These are phyloP conservation scores for Drosophila athabasca DNA, from an alignment of 1,140 invertebrate species.

Conservation along the genomic window DNA sequence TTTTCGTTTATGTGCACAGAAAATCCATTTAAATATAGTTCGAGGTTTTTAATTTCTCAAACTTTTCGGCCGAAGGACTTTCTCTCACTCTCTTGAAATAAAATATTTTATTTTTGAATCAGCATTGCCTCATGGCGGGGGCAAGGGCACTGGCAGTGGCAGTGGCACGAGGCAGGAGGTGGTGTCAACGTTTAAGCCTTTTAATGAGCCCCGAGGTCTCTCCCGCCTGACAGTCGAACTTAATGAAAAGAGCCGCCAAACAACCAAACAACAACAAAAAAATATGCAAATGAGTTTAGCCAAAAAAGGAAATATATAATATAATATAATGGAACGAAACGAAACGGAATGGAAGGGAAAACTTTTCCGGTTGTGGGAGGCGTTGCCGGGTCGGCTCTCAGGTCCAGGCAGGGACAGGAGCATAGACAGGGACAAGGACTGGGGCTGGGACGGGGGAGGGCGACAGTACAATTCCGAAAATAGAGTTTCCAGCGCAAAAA, in stretches of 20 bases:
- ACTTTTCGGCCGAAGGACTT: slow-evolving; percentile 5
- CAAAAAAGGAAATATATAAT: slow-evolving; percentile 38
- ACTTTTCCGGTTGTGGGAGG: slow-evolving; percentile 24
- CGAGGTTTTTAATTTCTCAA: slow-evolving; percentile 1
- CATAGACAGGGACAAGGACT: not conserved
- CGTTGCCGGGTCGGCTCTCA: slow-evolving; percentile 24
- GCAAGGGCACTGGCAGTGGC: slow-evolving; percentile 11
- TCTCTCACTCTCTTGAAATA: not conserved
- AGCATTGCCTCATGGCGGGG: slow-evolving; percentile 5
- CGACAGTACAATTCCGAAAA: slow-evolving; percentile 17
- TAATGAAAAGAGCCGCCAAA: slow-evolving; percentile 56
- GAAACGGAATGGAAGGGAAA: slow-evolving; percentile 17
- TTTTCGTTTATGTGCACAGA: too few relatives aligned
- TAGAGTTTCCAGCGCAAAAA: slow-evolving; percentile 34
- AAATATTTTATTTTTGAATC: slow-evolving; percentile 20
- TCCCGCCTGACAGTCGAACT: slow-evolving; percentile 45
- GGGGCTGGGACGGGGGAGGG: too few relatives aligned
- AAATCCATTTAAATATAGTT: slow-evolving; percentile 32
- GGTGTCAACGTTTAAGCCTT: slow-evolving; percentile 70
- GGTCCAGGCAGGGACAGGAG: not conserved
- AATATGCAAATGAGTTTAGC: slow-evolving; percentile 64
- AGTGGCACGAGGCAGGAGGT: not conserved
- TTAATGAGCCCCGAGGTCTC: slow-evolving; percentile 55
- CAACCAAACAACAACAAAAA: slow-evolving; percentile 9
- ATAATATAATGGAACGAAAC: not conserved